Conservation (phyloP, 2,113 vertebrate genomes). For the Neomonachus schauinslandi region DNA sequence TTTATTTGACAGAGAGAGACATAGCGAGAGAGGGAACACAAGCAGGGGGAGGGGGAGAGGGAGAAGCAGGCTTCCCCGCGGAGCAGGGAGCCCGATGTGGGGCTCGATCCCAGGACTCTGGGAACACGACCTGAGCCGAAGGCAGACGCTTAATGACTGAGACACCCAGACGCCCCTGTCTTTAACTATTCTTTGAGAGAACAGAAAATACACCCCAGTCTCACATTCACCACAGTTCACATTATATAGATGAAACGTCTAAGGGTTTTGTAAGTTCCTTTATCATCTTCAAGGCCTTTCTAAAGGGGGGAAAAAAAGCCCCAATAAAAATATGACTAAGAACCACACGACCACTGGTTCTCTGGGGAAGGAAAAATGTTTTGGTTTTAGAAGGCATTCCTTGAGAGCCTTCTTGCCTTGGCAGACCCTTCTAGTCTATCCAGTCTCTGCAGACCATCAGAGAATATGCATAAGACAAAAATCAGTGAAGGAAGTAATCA, state of each 20-base stretch:
- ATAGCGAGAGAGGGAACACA: too few species aligned
- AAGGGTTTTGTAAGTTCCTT: not conserved
- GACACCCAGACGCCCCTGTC: not conserved
- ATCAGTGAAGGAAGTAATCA: not conserved
- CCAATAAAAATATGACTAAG: not conserved
- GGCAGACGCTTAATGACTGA: too few species aligned
- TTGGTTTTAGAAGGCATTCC: not conserved
- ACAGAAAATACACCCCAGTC: not conserved
- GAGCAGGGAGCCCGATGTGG: too few species aligned
- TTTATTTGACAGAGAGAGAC: too few species aligned
- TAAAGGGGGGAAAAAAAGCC: not conserved
- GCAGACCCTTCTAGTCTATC: not conserved
- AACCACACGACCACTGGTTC: not conserved
- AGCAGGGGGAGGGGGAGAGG: too few species aligned
- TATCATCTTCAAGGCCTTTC: not conserved
- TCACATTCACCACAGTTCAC: not conserved
- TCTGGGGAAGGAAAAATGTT: not conserved
- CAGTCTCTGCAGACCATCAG: not conserved
- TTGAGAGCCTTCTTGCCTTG: not conserved
- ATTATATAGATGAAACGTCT: not conserved
- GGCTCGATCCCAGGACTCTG: too few species aligned
- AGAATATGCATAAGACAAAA: not conserved
- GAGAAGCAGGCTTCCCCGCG: too few species aligned
- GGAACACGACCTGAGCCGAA: too few species aligned
- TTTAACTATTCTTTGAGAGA: not conserved